These are phyloP conservation scores for Silurus glanis DNA, from an alignment of 2,113 vertebrate species.

Conservation along the genomic window DNA sequence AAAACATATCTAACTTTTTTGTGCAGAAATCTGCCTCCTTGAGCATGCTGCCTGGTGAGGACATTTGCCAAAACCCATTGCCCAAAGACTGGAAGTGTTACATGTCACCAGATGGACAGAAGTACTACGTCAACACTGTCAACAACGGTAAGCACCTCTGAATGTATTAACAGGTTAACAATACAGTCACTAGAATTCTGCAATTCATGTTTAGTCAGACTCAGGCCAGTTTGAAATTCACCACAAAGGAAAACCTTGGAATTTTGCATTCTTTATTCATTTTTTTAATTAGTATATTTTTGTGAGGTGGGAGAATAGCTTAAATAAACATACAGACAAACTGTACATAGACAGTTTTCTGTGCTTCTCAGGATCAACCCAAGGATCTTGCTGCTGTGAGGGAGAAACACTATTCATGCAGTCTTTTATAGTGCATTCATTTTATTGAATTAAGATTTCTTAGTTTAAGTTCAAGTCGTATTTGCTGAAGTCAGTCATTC, in stretches of 20 bases:
- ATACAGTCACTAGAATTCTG: neutral
- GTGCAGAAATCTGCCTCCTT: constrained; percentile 83
- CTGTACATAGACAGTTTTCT: neutral
- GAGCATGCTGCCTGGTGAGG: constrained; percentile 82
- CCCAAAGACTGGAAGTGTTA: constrained; percentile 94
- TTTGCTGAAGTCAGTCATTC: neutral
- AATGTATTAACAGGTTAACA: neutral
- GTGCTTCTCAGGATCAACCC: neutral
- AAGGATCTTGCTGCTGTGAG: neutral
- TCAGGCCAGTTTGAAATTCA: neutral
- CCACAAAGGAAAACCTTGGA: neutral
- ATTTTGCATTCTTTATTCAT: too few relatives aligned
- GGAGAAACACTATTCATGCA: neutral
- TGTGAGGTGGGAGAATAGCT: neutral
- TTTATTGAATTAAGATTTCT: neutral
- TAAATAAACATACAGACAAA: neutral
- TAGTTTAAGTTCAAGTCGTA: neutral
- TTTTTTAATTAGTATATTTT: neutral
- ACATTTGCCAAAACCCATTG: constrained; percentile 76
- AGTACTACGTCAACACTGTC: constrained; percentile 93
- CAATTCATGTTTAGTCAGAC: neutral
- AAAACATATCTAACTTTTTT: constrained; percentile 41
- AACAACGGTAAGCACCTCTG: constrained; percentile 84
- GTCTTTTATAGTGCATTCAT: neutral
- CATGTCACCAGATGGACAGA: constrained; percentile 90